Percentiles rank a stretch among this genome's conserved stretches.
phyloP scores from a whole-genome alignment of 1,140 invertebrate species.

The Eueides isabella region DNA sequence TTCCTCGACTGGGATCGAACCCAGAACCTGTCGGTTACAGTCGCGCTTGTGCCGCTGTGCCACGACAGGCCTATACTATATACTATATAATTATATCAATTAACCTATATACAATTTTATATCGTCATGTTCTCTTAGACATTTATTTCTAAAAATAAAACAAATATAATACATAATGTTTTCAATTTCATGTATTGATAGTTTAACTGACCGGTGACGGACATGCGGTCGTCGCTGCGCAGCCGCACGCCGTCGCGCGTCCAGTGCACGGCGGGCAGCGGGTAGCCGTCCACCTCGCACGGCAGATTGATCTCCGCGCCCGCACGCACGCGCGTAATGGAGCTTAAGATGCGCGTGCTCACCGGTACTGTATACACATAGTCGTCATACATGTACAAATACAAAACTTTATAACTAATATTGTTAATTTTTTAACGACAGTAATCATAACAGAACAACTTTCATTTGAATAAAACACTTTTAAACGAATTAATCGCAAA shows the following conservation, averaged over 20 bases:
- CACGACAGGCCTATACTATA: too few species aligned
- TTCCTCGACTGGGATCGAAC: too few species aligned
- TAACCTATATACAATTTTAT: too few species aligned
- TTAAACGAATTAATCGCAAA: too few species aligned
- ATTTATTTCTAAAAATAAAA: too few species aligned
- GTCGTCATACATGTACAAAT: neutral
- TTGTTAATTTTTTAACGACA: neutral
- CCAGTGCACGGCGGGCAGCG: constrained; percentile 89
- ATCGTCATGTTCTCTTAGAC: too few species aligned
- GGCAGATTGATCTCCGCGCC: constrained; percentile 87
- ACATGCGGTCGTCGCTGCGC: constrained; percentile 57
- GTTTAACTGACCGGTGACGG: constrained; percentile 10
- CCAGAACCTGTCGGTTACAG: too few species aligned
- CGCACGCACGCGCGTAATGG: constrained; percentile 41
- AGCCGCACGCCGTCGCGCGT: constrained; percentile 86
- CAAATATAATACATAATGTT: too few species aligned
- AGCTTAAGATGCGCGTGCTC: constrained; percentile 47
- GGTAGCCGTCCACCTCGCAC: constrained; percentile 91
- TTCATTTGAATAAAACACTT: too few species aligned
- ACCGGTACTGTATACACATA: constrained; percentile 54
- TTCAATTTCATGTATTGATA: too few species aligned
- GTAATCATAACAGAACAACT: neutral
- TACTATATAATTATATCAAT: too few species aligned
- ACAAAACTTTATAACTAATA: neutral
- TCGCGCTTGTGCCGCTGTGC: too few species aligned